Evolutionary conservation across 1,140 invertebrate genomes (phyloP), one percentile per base, ranked within the genome.

Genomic region (Lordiphosa stackelbergi): DNA sequence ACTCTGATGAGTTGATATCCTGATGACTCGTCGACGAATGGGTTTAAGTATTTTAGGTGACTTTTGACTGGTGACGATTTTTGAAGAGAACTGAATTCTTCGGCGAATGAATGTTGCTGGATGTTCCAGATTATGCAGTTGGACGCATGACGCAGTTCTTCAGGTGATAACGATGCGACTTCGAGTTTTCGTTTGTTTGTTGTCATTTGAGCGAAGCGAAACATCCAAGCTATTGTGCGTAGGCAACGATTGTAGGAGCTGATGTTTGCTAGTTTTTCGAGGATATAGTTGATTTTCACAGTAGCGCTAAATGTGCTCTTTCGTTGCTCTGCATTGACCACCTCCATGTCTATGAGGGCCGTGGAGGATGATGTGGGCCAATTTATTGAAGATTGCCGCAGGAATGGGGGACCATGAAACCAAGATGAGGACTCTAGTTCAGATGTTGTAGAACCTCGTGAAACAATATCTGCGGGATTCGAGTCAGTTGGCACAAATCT

Each of bases 351-450:
- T 12, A 48, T 35, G 5, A 5, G 22, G 22, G 5, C 22, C 22
- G 13, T 13, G 10, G 31, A 5, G 3, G 11, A 5, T 22, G n/a
- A 2, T 13, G 22, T 7, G 5, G 42, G 79, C 22, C 73, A 83
- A 57, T 87, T 38, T 6, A 5, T 24, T 4, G 22, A 1, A 24
- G 22, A 5, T 24, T 24, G 4, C 22, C 5, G 4, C 24, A 49
- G 24, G 9, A 57, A 57, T 3, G 13, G 6, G 11, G 36, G 54
- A 9, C 35, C n/a, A 9, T 43, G 5, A 48, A 56, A 57, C 54
- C 36, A 57, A 1, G 35, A 36, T 1, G 31, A 49, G 10, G 16
- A 5, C 22, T 16, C 24, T 5, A 57, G 31, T 22, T 48, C 11
- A 13, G 22, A 8, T 6, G 41, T 16, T 3, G 45, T 58, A 12